phyloP scores from a whole-genome alignment of 2,797 vertebrate genomes.

The Parauchenoglanis punctatus region DNA sequence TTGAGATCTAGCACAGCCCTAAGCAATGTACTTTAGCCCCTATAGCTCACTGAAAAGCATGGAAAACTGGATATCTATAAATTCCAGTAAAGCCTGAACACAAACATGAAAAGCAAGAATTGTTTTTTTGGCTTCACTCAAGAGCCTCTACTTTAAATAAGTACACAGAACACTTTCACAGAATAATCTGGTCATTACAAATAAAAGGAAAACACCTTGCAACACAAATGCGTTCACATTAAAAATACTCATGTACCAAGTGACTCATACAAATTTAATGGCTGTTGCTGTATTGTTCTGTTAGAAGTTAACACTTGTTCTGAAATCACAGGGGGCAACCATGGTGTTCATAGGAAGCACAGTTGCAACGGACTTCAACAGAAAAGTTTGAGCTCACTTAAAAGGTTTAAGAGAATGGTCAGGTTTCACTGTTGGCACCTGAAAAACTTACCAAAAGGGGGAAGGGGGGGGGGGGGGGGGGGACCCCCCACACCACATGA shows the following conservation, averaged over 20 bases:
- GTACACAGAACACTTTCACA: background rate
- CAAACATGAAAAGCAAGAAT: background rate
- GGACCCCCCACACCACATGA: too few species aligned
- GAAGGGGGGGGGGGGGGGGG: too few species aligned
- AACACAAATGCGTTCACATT: background rate
- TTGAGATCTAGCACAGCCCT: background rate
- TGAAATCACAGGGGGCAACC: background rate
- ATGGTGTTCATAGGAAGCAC: background rate
- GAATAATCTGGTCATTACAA: background rate
- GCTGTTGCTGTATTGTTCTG: background rate
- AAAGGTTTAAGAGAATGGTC: background rate
- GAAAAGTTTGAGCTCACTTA: background rate
- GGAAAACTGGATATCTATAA: background rate
- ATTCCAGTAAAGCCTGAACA: background rate
- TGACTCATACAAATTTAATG: too few species aligned
- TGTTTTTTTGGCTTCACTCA: background rate
- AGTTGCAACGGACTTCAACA: background rate
- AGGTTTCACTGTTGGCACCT: background rate
- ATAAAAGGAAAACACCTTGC: background rate
- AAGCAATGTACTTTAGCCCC: background rate
- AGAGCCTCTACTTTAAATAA: background rate
- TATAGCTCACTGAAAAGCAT: background rate
- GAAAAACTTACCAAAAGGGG: too few species aligned
- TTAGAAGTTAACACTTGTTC: background rate
- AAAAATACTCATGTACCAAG: background rate